phyloP scores from a whole-genome alignment of 1,140 invertebrate species.

The Trachymyrmex cornetzi region DNA sequence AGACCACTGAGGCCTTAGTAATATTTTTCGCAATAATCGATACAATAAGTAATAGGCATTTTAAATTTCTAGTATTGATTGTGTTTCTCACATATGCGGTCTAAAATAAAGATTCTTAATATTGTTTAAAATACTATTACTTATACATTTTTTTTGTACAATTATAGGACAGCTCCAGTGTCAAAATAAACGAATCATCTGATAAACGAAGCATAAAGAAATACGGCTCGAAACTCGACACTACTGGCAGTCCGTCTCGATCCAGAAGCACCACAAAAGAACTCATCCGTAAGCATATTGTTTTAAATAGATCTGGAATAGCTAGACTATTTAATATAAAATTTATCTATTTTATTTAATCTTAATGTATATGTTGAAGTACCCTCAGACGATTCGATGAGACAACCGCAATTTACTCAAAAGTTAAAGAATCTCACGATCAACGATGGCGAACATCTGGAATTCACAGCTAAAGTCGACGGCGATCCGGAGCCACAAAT shows the following conservation, averaged over 20 bases:
- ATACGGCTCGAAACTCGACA: slow-evolving; percentile 92
- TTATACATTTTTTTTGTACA: slow-evolving; percentile 16
- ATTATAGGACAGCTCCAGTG: slow-evolving; percentile 63
- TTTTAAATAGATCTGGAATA: slow-evolving; percentile 11
- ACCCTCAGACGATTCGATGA: slow-evolving; percentile 95
- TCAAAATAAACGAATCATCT: slow-evolving; percentile 48
- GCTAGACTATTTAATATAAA: neutral
- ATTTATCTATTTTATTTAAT: slow-evolving; percentile 4
- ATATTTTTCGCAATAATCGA: too few relatives aligned
- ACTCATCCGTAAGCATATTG: slow-evolving; percentile 91
- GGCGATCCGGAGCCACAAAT: slow-evolving; percentile 97
- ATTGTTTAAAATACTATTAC: neutral
- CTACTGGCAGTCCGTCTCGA: slow-evolving; percentile 91
- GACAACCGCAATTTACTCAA: slow-evolving; percentile 93
- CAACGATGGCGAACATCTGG: slow-evolving; percentile 93
- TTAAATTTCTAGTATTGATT: too few relatives aligned
- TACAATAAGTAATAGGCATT: too few relatives aligned
- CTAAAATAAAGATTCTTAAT: too few relatives aligned
- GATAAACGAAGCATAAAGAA: slow-evolving; percentile 90
- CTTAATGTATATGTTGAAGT: slow-evolving; percentile 86
- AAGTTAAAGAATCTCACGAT: slow-evolving; percentile 90
- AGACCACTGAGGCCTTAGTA: too few relatives aligned
- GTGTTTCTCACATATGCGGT: too few relatives aligned
- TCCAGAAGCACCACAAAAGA: slow-evolving; percentile 96
- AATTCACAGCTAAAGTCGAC: slow-evolving; percentile 92